Conservation (phyloP, 2,888 invertebrate species). For the Scaptomyza flava region DNA sequence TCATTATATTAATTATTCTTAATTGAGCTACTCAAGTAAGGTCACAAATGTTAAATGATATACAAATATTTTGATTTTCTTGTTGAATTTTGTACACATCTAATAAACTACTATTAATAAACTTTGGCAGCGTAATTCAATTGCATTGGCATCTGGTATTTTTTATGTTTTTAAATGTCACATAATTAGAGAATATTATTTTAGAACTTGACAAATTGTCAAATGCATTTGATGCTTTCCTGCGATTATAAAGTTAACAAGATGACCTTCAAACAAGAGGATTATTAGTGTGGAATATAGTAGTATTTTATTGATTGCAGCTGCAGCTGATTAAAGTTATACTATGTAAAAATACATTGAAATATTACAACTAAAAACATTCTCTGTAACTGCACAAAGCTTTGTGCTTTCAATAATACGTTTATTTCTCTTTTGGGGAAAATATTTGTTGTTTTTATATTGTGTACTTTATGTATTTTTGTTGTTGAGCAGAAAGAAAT, state of each 20-base stretch:
- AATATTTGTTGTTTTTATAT: not conserved
- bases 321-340: not conserved
- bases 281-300: not conserved
- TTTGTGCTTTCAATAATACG: not conserved
- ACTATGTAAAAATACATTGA: not conserved
- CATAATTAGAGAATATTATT: not conserved
- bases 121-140: not conserved
- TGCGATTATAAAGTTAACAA: not conserved
- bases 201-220: constrained; percentile 2
- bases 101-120: not conserved
- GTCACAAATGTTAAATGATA: constrained; percentile 38
- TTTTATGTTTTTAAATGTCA: not conserved
- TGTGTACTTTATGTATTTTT: constrained; percentile 6
- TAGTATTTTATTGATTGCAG: constrained; percentile 4
- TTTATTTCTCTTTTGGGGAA: not conserved
- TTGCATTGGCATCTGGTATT: constrained; percentile 1
- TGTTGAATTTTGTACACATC: constrained; percentile 9
- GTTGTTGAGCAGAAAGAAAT: not conserved
- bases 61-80: constrained; percentile 44
- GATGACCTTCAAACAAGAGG: constrained; percentile 21
- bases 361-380: not conserved
- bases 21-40: constrained; percentile 13
- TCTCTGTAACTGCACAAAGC: not conserved
- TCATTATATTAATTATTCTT: not conserved
- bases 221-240: not conserved